Conservation (phyloP, 2,888 invertebrate species). For the Tholera decimalis region DNA sequence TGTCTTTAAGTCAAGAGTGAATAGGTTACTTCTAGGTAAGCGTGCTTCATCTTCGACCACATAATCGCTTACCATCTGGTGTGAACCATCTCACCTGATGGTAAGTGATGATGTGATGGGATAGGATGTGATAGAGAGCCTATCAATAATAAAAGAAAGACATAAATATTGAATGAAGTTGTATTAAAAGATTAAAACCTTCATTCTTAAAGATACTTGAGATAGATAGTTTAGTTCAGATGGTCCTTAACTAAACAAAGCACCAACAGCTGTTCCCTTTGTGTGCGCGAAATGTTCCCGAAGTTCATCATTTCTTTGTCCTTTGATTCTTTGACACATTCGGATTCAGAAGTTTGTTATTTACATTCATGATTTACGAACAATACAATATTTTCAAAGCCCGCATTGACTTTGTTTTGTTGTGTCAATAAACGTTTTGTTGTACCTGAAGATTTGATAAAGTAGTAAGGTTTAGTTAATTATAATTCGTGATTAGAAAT, state of each 20-base stretch:
- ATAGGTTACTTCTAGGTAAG: too few relatives aligned
- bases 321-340: slow-evolving; percentile 30
- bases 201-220: too few relatives aligned
- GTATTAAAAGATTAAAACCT: too few relatives aligned
- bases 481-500: neutral
- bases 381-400: slow-evolving; percentile 18
- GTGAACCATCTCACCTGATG: too few relatives aligned
- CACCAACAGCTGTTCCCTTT: slow-evolving; percentile 29
- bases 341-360: slow-evolving; percentile 28
- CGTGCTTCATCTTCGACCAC: too few relatives aligned
- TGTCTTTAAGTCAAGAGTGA: too few relatives aligned
- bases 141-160: too few relatives aligned
- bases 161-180: too few relatives aligned
- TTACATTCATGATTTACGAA: slow-evolving; percentile 27
- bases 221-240: too few relatives aligned
- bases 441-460: neutral
- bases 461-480: neutral
- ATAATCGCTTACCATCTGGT: too few relatives aligned
- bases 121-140: too few relatives aligned
- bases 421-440: neutral
- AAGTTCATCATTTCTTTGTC: slow-evolving; percentile 31
- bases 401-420: slow-evolving; percentile 28
- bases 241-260: slow-evolving; percentile 2
- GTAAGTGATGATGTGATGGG: too few relatives aligned
- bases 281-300: slow-evolving; percentile 11